Evolutionary conservation across 2,113 vertebrate species (phyloP).

Genomic region (Oceanites oceanicus): DNA sequence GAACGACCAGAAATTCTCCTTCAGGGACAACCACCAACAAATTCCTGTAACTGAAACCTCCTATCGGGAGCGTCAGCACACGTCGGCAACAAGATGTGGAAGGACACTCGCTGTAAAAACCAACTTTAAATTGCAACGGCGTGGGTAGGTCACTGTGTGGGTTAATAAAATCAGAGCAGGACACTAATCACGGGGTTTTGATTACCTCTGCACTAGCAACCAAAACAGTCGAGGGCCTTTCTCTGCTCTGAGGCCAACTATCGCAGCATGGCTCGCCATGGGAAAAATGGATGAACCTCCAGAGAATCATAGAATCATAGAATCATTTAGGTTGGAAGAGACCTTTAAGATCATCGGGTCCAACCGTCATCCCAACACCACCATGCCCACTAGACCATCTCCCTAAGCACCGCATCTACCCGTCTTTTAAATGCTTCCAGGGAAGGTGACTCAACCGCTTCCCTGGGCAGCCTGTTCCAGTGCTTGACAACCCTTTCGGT

Average conservation of each 20-base stretch:
- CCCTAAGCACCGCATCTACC: no score
- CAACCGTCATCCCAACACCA: no score
- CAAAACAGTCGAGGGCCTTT: rapidly evolving
- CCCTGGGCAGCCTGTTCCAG: no score
- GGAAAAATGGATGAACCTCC: rapidly evolving
- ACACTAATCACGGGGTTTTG: rapidly evolving
- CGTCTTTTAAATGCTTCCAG: no score
- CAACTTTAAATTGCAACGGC: rapidly evolving
- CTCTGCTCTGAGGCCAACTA: background rate
- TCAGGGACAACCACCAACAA: background rate
- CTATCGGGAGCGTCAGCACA: background rate
- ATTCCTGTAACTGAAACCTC: background rate
- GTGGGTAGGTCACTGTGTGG: background rate
- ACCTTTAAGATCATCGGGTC: no score
- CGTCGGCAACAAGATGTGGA: rapidly evolving
- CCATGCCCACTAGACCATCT: no score
- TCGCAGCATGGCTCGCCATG: rapidly evolving
- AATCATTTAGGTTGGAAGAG: no score
- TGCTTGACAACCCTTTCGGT: no score
- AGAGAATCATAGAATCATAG: background rate
- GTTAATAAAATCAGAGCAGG: background rate
- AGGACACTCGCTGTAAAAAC: background rate
- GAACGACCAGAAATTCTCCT: background rate
- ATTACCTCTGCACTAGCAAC: background rate
- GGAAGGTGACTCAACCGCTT: no score